Evolutionary conservation across 2,797 vertebrate genomes (phyloP).

Genomic region (Rachycentron canadum): DNA sequence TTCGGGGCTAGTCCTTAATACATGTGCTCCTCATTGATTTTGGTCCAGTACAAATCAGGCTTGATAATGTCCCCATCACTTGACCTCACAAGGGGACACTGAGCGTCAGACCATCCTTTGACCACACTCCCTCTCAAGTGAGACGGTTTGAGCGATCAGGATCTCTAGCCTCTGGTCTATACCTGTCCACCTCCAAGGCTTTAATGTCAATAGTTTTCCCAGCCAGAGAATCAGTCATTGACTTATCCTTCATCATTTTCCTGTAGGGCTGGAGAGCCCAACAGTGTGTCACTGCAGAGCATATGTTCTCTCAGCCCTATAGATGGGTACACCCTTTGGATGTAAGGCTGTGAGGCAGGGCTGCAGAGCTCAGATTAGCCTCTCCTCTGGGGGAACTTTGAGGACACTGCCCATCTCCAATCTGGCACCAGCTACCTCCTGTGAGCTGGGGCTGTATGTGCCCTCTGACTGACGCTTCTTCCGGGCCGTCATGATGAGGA

Average conservation of each 20-base stretch:
- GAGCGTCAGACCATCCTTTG: constrained; percentile 1
- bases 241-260: constrained; percentile 16
- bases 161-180: constrained; percentile 28
- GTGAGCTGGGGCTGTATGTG: constrained; percentile 98
- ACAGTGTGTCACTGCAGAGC: constrained; percentile 31
- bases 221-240: constrained; percentile 31
- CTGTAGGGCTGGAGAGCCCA: constrained; percentile 1
- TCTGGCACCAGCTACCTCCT: constrained; percentile 96
- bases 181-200: constrained; percentile 25
- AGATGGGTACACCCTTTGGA: constrained; percentile 43
- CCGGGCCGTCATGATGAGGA: constrained; percentile 92
- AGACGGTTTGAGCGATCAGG: background rate
- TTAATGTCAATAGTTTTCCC: constrained; percentile 50
- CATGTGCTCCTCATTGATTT: background rate
- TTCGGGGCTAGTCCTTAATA: background rate
- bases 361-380: constrained; percentile 89
- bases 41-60: background rate
- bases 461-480: constrained; percentile 97
- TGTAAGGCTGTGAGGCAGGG: constrained; percentile 18
- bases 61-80: constrained; percentile 17
- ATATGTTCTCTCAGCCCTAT: constrained; percentile 13
- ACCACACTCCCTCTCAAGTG: background rate
- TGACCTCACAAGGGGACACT: background rate
- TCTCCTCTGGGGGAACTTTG: constrained; percentile 97
- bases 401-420: constrained; percentile 98